Percentiles rank a stretch among this genome's conserved stretches.
Evolutionary conservation across 2,113 vertebrate species (phyloP).

Genomic region (Balaenoptera acutorostrata): DNA sequence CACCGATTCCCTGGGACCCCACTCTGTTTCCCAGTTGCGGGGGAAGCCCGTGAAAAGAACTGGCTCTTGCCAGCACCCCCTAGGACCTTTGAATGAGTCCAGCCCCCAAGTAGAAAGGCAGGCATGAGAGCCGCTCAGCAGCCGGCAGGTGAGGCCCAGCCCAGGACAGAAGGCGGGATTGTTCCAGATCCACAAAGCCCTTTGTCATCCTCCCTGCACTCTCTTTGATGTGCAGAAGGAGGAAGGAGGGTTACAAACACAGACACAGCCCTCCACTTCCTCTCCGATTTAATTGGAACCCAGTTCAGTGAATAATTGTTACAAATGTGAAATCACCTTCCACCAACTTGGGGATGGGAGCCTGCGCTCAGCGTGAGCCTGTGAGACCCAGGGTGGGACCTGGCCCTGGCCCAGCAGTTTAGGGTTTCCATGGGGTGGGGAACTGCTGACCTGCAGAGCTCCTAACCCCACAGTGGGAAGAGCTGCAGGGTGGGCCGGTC

Average conservation of each 20-base stretch:
- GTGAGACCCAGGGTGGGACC: background rate
- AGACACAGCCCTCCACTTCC: slow-evolving; percentile 51
- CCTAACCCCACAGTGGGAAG: background rate
- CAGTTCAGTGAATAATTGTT: slow-evolving; percentile 85
- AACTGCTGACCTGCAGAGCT: background rate
- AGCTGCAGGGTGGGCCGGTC: rapidly evolving
- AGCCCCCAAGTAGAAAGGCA: background rate
- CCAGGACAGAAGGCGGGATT: background rate
- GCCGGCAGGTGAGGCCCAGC: background rate
- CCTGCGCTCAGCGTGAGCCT: background rate
- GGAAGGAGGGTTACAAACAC: background rate
- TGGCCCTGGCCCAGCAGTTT: background rate
- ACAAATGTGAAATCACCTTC: slow-evolving; percentile 80
- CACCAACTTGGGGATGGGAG: background rate
- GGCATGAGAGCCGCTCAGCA: background rate
- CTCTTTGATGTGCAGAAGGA: background rate
- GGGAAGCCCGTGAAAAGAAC: background rate
- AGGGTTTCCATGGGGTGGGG: background rate
- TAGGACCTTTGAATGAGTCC: background rate
- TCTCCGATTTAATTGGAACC: slow-evolving; percentile 79
- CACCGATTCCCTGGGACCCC: background rate
- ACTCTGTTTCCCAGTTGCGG: background rate
- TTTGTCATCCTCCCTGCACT: background rate
- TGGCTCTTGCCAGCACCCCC: background rate
- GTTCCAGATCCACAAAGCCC: background rate